phyloP scores from a whole-genome alignment of 2,797 vertebrate species.

The Falco cherrug region DNA sequence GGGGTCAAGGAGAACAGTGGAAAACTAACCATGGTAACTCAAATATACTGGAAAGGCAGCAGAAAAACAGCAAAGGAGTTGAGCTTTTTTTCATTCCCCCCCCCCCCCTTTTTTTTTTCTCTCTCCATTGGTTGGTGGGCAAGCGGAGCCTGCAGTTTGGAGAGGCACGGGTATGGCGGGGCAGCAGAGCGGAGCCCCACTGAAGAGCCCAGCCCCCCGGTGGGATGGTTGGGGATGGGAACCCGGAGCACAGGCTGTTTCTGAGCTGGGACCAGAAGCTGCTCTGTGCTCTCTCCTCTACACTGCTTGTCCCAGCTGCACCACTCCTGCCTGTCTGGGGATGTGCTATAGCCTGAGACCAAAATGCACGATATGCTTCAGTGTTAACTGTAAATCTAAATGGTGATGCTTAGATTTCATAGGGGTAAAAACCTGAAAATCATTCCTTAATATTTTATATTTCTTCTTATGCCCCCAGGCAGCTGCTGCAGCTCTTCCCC shows the following conservation, averaged over 20 bases:
- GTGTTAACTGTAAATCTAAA: background rate
- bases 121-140: background rate
- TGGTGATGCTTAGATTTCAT: background rate
- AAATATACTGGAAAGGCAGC: slow-evolving; percentile 8
- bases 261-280: background rate
- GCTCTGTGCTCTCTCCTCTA: background rate
- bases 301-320: background rate
- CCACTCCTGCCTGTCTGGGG: background rate
- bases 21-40: slow-evolving; percentile 77
- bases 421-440: background rate
- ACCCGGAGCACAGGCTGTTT: background rate
- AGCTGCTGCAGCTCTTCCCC: background rate
- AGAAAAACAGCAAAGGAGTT: slow-evolving; percentile 12
- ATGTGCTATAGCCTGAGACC: background rate
- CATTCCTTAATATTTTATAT: background rate
- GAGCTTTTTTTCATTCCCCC: background rate
- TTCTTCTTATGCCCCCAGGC: background rate
- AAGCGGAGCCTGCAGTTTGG: background rate
- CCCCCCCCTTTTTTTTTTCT: background rate
- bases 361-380: accelerated
- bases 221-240: background rate
- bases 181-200: background rate
- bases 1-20: slow-evolving; percentile 75
- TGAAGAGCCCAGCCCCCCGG: background rate
- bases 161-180: background rate